These are phyloP conservation scores for Trinectes maculatus DNA, from an alignment of 2,113 vertebrate species.

Conservation along the genomic window DNA sequence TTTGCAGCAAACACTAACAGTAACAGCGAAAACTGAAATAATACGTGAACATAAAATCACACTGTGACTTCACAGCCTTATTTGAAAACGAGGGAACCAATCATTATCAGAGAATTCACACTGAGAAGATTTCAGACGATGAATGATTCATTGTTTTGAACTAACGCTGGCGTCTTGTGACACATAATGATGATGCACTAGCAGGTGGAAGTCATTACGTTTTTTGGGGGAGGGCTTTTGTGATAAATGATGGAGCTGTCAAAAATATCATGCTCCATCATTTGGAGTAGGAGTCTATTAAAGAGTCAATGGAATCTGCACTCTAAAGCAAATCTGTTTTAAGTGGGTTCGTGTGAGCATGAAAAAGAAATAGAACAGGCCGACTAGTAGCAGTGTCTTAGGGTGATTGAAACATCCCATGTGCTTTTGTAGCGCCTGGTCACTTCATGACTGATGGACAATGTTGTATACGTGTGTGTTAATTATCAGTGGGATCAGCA, in stretches of 20 bases:
- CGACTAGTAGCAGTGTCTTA: conserved; percentile 18
- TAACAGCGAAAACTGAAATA: conserved; percentile 1
- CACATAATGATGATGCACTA: neutral
- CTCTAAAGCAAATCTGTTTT: conserved; percentile 43
- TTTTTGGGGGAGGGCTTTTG: too few relatives aligned
- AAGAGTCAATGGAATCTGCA: conserved; percentile 24
- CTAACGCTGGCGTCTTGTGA: conserved; percentile 4
- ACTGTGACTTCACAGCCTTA: too few relatives aligned
- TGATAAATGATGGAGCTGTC: conserved; percentile 19
- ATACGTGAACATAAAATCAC: neutral
- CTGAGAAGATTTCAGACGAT: conserved; percentile 25
- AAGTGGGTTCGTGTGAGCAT: conserved; percentile 47
- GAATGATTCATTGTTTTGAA: conserved; percentile 34
- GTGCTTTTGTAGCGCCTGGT: conserved; percentile 5
- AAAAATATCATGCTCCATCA: conserved; percentile 26
- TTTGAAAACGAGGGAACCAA: neutral
- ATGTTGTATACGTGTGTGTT: neutral
- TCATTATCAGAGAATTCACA: neutral
- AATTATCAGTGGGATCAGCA: conserved; percentile 9
- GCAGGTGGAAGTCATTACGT: conserved; percentile 16
- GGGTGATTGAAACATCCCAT: conserved; percentile 37
- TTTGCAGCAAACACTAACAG: neutral
- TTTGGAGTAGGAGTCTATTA: conserved; percentile 27
- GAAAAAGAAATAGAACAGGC: conserved; percentile 43
- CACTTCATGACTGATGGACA: conserved; percentile 22